Percentiles rank a stretch among this genome's conserved stretches.
Conservation (phyloP, 2,113 vertebrate genomes). For the Pogonocichla stellata region DNA sequence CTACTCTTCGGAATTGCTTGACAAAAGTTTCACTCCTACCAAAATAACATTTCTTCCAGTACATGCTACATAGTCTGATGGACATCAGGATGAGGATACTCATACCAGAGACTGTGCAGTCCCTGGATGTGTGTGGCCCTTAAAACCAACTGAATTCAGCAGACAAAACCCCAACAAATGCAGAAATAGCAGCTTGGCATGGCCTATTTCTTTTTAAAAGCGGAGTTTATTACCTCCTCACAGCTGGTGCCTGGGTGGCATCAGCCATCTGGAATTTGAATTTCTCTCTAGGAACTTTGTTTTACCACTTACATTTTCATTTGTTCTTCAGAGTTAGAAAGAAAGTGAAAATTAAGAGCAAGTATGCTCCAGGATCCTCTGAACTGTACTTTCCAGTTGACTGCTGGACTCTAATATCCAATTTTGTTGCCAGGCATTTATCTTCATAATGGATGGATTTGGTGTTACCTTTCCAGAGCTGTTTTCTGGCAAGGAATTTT, state of each 20-base stretch:
- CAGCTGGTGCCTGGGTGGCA: slow-evolving; percentile 24
- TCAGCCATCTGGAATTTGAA: not conserved
- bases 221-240: not conserved
- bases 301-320: not conserved
- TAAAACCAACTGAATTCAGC: not conserved
- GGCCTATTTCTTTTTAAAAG: not conserved
- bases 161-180: not conserved
- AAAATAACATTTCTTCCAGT: not conserved
- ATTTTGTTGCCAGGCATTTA: not conserved
- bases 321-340: not conserved
- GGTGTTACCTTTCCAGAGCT: not conserved
- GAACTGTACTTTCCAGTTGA: not conserved
- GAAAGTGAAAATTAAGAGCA: not conserved
- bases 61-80: not conserved
- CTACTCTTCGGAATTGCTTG: not conserved
- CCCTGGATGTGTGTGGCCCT: not conserved
- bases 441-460: not conserved
- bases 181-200: not conserved
- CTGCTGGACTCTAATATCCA: not conserved
- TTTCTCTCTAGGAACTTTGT: slow-evolving; percentile 35
- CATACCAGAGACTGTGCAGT: not conserved
- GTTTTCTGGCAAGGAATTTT: not conserved
- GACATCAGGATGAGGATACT: not conserved
- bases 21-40: not conserved
- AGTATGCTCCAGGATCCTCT: not conserved